These are phyloP conservation scores for Dipodomys merriami DNA, from an alignment of 2,113 vertebrate genomes.

Conservation along the genomic window DNA sequence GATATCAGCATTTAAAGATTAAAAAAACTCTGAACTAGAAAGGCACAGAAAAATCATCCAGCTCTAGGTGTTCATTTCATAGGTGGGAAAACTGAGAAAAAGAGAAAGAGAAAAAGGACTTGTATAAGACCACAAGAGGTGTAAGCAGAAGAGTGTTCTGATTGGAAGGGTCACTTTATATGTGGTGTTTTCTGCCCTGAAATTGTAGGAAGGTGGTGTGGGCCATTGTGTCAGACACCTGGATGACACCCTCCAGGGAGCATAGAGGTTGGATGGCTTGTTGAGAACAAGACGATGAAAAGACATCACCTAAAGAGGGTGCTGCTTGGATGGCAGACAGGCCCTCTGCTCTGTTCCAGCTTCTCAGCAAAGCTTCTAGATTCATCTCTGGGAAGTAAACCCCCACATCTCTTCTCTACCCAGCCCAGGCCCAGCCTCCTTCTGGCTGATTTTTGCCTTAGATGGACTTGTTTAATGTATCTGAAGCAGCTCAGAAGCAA, in stretches of 20 bases:
- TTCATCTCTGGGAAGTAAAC: neutral
- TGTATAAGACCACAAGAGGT: neutral
- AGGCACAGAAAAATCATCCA: neutral
- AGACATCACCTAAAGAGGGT: neutral
- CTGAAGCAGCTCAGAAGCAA: constrained; percentile 30
- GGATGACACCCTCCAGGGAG: no score
- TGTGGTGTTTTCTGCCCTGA: constrained; percentile 28
- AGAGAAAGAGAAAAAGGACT: constrained; percentile 15
- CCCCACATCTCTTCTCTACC: neutral
- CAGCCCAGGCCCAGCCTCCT: neutral
- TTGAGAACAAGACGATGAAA: neutral
- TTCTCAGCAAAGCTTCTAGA: constrained; percentile 10
- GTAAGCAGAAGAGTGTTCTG: neutral
- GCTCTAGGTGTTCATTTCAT: constrained; percentile 34
- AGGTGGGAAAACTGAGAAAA: constrained; percentile 32
- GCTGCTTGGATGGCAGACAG: neutral
- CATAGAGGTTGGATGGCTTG: neutral
- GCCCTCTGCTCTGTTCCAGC: neutral
- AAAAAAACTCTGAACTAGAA: constrained; percentile 24
- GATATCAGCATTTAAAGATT: neutral
- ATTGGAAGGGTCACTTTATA: constrained; percentile 27
- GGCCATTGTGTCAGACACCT: constrained; percentile 7
- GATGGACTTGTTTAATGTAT: neutral
- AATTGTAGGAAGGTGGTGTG: constrained; percentile 11
- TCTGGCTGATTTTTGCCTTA: neutral